Conservation (phyloP, 2,797 vertebrate genomes). For the Atherinosoma microstoma region DNA sequence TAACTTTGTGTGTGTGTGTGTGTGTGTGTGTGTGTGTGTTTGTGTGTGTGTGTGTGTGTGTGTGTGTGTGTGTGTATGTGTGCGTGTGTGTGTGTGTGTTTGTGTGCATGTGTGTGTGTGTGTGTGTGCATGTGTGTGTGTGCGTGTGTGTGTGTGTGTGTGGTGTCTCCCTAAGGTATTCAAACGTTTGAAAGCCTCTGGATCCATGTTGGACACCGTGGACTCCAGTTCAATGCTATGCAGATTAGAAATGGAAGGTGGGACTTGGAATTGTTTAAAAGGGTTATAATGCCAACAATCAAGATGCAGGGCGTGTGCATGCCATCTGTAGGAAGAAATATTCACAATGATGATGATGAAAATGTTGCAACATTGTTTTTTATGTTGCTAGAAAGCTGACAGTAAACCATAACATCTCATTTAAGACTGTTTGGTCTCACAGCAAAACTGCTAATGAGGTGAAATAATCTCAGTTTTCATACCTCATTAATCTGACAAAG, state of each 20-base stretch:
- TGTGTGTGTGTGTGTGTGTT: conserved; percentile 28
- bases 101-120: too few species aligned
- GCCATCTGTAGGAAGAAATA: not conserved
- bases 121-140: too few species aligned
- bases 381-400: conserved; percentile 31
- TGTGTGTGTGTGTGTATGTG: too few species aligned
- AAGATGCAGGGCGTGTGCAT: not conserved
- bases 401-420: conserved; percentile 1
- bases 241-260: conserved; percentile 95
- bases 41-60: conserved; percentile 26
- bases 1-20: conserved; percentile 52
- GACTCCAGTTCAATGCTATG: conserved; percentile 90
- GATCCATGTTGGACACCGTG: conserved; percentile 89
- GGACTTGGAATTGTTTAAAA: conserved; percentile 27
- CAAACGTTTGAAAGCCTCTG: conserved; percentile 74
- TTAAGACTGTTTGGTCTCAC: conserved; percentile 18
- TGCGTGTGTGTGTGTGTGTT: too few species aligned
- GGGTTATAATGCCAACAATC: not conserved
- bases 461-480: conserved; percentile 35
- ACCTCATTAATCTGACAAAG: conserved; percentile 36
- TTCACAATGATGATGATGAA: not conserved
- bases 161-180: conserved; percentile 80
- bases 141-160: conserved; percentile 20
- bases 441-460: conserved; percentile 40
- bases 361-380: conserved; percentile 2